Evolutionary conservation across 2,888 invertebrate species (phyloP), one percentile per base, ranked within the genome.

Genomic region (Cataglyphis rosenhaueri): DNA sequence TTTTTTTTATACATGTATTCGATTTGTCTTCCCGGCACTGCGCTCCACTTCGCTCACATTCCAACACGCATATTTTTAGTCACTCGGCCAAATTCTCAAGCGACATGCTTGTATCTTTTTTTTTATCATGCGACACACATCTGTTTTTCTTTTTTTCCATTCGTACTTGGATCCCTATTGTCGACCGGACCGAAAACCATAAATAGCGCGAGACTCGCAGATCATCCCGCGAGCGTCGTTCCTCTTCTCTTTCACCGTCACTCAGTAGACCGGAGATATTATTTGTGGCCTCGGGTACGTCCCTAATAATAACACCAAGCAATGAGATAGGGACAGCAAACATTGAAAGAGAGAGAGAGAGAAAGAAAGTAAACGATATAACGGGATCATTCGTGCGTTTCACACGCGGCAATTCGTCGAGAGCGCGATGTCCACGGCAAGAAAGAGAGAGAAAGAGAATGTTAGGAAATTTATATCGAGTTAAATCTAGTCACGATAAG

Each of bases 261-360:
- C 88, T 91, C 90, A 87, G 64, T 35, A 79, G 84, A 71, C 84
- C 70, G 41, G 70, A 32, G 83, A 84, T 89, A 91, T 91, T 91
- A 91, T 91, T 91, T 91, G 91, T 91, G 84, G 91, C 89, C 82
- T 76, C 83, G 82, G 61, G 82, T 82, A 81, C 82, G 75, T 68
- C 85, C 85, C 91, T 91, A 91, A 91, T 91, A 91, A 91, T 91
- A 91, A 91, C 90, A 68, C 84, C 55, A 32, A 21, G 83, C 76
- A 79, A 81, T 64, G 73, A 70, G 57, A 64, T 68, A 74, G 73
- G 38, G 61, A 55, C 35, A 79, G 25, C 76, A 48, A 44, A 65
- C 57, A 59, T 73, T 59, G 29, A 52, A n/a, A n/a, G 52, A 52
- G 52, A 52, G 81, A 35, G 18, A 70, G 68, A 29, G 61, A 62